These are phyloP conservation scores for Poecilia picta DNA, from an alignment of 2,797 vertebrate species.

Conservation along the genomic window DNA sequence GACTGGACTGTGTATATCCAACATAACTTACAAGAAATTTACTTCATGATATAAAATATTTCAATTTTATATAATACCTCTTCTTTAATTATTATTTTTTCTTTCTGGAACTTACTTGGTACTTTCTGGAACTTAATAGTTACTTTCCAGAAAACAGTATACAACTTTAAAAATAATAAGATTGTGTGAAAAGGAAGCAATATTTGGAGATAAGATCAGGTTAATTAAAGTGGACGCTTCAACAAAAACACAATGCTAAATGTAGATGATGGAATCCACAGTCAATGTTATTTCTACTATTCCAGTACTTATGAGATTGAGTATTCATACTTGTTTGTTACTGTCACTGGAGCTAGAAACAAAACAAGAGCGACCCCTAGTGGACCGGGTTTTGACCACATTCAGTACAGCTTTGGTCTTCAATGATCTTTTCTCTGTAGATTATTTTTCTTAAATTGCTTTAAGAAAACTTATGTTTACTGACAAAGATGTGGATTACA, in stretches of 20 bases:
- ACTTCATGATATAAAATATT: too few relatives aligned
- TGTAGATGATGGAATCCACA: slow-evolving; percentile 22
- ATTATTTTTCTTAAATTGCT: neutral
- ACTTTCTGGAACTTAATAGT: neutral
- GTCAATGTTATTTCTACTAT: neutral
- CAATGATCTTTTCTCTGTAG: neutral
- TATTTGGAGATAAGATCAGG: slow-evolving; percentile 11
- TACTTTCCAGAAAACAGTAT: neutral
- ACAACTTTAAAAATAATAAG: slow-evolving; percentile 7
- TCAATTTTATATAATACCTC: too few relatives aligned
- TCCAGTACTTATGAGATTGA: neutral
- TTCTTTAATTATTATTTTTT: neutral
- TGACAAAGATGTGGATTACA: neutral
- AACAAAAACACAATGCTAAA: slow-evolving; percentile 1
- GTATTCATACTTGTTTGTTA: neutral
- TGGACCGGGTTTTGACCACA: slow-evolving; percentile 51
- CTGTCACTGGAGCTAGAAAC: slow-evolving; percentile 13
- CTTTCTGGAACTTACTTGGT: neutral
- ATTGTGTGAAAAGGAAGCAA: neutral
- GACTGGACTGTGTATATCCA: too few relatives aligned
- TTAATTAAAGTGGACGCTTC: neutral
- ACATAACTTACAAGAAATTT: too few relatives aligned
- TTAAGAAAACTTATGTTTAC: neutral
- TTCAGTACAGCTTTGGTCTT: neutral
- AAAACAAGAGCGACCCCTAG: slow-evolving; percentile 47